Conservation (phyloP, 2,797 vertebrate species). For the Girardinus metallicus region DNA sequence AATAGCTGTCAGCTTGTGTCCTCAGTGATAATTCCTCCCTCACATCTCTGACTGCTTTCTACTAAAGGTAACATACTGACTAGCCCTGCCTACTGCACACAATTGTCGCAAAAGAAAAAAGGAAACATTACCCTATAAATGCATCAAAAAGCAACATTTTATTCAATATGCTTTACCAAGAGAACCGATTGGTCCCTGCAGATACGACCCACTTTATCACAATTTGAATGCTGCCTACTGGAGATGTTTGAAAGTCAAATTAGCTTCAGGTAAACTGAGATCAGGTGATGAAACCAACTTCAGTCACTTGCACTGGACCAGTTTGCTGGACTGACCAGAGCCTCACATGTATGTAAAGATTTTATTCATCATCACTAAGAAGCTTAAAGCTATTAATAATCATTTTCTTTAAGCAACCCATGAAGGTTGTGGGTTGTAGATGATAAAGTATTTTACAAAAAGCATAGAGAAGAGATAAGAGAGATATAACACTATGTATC, state of each 20-base stretch:
- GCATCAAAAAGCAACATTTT: neutral
- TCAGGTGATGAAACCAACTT: neutral
- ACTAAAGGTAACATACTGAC: neutral
- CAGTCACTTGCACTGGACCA: neutral
- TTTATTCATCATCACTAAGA: neutral
- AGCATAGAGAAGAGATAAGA: neutral
- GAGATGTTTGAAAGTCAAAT: slow-evolving; percentile 55
- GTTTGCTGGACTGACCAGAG: neutral
- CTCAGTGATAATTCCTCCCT: neutral
- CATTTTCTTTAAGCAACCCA: neutral
- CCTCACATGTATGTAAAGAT: neutral
- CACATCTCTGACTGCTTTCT: neutral
- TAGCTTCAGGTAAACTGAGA: slow-evolving; percentile 14
- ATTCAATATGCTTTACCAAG: neutral
- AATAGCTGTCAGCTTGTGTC: neutral
- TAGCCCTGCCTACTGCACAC: neutral
- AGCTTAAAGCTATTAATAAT: neutral
- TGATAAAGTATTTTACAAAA: neutral
- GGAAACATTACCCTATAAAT: neutral
- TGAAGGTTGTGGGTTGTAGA: neutral
- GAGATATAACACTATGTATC: neutral
- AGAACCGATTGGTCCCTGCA: neutral
- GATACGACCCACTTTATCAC: neutral
- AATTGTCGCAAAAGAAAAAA: neutral
- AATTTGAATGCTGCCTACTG: slow-evolving; percentile 41